Conservation (phyloP, 2,888 invertebrate species). For the Lepidochrysops patricia region DNA sequence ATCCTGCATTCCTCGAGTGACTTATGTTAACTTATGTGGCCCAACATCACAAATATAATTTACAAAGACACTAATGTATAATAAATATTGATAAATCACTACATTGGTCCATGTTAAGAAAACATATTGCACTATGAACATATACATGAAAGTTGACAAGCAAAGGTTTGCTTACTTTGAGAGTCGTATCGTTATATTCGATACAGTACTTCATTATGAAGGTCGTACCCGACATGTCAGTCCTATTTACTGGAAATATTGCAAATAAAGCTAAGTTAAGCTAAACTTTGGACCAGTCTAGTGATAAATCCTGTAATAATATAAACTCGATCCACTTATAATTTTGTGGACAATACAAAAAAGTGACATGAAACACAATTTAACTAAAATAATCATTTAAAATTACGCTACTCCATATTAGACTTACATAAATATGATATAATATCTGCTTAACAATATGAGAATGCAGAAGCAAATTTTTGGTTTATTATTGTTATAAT, state of each 20-base stretch:
- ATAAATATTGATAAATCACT: neutral
- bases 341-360: constrained; percentile 3
- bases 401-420: constrained; percentile 41
- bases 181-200: neutral
- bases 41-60: constrained; percentile 59
- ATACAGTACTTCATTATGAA: neutral
- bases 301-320: neutral
- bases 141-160: neutral
- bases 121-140: neutral
- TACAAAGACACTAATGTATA: constrained; percentile 19
- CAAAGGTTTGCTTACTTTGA: neutral
- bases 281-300: neutral
- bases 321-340: neutral
- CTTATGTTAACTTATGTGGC: constrained; percentile 61
- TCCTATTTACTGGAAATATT: neutral
- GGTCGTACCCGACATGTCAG: neutral
- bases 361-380: constrained; percentile 20
- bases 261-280: neutral
- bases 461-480: constrained; percentile 66
- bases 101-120: neutral
- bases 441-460: constrained; percentile 55
- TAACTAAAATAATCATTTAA: constrained; percentile 26
- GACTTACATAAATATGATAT: constrained; percentile 57
- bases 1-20: constrained; percentile 46
- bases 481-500: constrained; percentile 54